phyloP scores from a whole-genome alignment of 1,140 invertebrate genomes.

The Orius insidiosus region DNA sequence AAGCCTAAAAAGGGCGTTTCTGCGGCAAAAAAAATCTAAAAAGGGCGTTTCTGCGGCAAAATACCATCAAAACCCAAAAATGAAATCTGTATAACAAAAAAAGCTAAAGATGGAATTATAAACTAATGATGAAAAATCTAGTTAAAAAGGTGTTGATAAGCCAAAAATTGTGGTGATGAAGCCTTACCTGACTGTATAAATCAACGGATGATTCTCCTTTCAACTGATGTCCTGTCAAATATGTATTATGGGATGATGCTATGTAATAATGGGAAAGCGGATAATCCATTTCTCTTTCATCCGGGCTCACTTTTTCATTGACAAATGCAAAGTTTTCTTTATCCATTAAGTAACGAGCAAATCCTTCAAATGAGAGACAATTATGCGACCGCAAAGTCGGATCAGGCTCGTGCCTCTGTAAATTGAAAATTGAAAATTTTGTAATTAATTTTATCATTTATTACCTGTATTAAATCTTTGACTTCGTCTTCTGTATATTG shows the following conservation, averaged over 20 bases:
- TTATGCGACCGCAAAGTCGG: conserved; percentile 52
- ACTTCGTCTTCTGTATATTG: conserved; percentile 58
- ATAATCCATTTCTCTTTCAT: conserved; percentile 62
- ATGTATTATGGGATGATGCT: conserved; percentile 91
- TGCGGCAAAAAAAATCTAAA: too few species aligned
- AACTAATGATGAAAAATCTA: too few species aligned
- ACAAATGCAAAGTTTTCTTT: conserved; percentile 85
- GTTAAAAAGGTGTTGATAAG: too few species aligned
- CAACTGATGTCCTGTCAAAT: conserved; percentile 89
- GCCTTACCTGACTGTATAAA: conserved; percentile 84
- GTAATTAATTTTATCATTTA: neutral
- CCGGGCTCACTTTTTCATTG: conserved; percentile 51
- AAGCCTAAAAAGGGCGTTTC: too few species aligned
- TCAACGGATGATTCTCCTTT: conserved; percentile 89
- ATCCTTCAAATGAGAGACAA: conserved; percentile 87
- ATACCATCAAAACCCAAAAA: too few species aligned
- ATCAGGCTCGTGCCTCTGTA: conserved; percentile 82
- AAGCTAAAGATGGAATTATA: too few species aligned
- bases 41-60: too few species aligned
- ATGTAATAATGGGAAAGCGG: conserved; percentile 90
- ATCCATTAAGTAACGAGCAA: conserved; percentile 81
- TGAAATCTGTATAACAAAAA: too few species aligned
- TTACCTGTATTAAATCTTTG: conserved; percentile 27
- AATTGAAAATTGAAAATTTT: conserved; percentile 13
- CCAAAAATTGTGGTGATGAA: too few species aligned